phyloP scores from a whole-genome alignment of 2,797 vertebrate genomes.

The Carduelis carduelis region DNA sequence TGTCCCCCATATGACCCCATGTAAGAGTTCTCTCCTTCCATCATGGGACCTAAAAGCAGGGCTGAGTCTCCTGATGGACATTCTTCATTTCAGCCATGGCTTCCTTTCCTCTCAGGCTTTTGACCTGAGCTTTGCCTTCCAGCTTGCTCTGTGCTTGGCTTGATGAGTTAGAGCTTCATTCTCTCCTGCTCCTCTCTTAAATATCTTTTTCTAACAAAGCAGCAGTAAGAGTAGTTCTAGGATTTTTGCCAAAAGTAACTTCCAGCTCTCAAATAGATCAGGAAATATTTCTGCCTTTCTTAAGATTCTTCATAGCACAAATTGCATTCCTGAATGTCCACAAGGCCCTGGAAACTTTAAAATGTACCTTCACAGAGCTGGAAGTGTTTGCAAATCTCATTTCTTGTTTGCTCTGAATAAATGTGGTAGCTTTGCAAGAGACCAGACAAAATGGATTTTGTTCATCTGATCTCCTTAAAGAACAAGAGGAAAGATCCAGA shows the following conservation, averaged over 20 bases:
- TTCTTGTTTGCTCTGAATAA: background rate
- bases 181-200: background rate
- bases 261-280: background rate
- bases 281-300: background rate
- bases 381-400: background rate
- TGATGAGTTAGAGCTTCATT: constrained; percentile 10
- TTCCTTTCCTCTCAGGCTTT: constrained; percentile 31
- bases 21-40: background rate
- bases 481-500: background rate
- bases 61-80: background rate
- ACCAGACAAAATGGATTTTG: background rate
- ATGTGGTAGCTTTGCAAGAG: background rate
- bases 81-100: background rate
- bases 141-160: background rate
- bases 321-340: background rate
- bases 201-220: constrained; percentile 19
- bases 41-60: constrained; percentile 6
- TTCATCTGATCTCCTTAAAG: background rate
- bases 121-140: constrained; percentile 34
- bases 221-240: constrained; percentile 27
- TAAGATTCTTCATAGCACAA: background rate
- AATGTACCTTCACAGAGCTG: background rate
- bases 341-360: background rate
- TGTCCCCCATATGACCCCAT: constrained; percentile 1
- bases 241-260: constrained; percentile 18